Percentiles rank a stretch among this genome's conserved stretches.
Conservation (phyloP, 2,113 vertebrate species). For the Phaethon lepturus region DNA sequence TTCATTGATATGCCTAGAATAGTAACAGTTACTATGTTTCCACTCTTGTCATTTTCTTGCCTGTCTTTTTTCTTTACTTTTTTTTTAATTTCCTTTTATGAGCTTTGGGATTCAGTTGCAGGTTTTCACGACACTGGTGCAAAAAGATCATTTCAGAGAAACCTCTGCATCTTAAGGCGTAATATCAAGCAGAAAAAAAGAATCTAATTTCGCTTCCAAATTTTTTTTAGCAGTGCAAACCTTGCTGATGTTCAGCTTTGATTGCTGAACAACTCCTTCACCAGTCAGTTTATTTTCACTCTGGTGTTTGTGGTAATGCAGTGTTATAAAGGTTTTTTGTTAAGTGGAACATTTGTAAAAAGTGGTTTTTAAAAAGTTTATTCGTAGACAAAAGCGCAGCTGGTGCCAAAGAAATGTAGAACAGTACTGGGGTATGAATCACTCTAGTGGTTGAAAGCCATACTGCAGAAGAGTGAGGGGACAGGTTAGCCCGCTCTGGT, state of each 20-base stretch:
- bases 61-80: neutral
- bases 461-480: neutral
- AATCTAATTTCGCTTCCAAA: slow-evolving; percentile 10
- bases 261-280: neutral
- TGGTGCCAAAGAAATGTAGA: slow-evolving; percentile 17
- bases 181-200: neutral
- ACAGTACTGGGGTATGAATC: slow-evolving; percentile 37
- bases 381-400: slow-evolving; percentile 40
- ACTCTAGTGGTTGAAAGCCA: slow-evolving; percentile 40
- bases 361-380: slow-evolving; percentile 32
- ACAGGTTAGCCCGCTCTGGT: slow-evolving; percentile 34
- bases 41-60: neutral
- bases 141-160: slow-evolving; percentile 8
- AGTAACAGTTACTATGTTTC: neutral
- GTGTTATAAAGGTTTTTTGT: neutral
- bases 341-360: slow-evolving; percentile 57
- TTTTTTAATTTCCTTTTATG: slow-evolving; percentile 6
- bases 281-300: slow-evolving; percentile 49
- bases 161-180: slow-evolving; percentile 6
- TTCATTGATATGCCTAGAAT: neutral
- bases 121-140: neutral
- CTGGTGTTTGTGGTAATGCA: neutral
- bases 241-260: neutral
- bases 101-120: neutral
- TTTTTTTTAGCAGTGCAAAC: slow-evolving; percentile 1